Conservation (phyloP, 1,140 invertebrate genomes). For the Sitobion miscanthi region DNA sequence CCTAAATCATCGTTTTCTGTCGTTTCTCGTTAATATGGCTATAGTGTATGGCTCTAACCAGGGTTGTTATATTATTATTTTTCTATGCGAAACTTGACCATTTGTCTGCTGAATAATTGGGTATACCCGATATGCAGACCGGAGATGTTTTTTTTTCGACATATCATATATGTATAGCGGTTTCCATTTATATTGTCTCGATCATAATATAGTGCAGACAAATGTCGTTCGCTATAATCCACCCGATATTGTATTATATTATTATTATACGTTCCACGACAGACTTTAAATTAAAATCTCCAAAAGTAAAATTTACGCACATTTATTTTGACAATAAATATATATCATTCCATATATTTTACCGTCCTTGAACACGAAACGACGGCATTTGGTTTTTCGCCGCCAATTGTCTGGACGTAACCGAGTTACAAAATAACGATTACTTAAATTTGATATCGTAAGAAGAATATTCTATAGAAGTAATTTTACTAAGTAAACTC, state of each 20-base stretch:
- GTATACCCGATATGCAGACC: background rate
- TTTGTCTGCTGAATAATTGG: constrained; percentile 33
- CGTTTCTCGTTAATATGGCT: background rate
- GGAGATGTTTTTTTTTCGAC: background rate
- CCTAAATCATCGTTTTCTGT: constrained; percentile 27
- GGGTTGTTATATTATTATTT: background rate
- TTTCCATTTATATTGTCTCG: background rate
- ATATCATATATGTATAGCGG: background rate
- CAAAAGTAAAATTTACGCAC: constrained; percentile 4
- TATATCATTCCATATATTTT: background rate
- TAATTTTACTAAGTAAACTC: constrained; percentile 14
- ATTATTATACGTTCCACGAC: background rate
- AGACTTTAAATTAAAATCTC: constrained; percentile 17
- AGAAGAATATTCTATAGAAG: background rate
- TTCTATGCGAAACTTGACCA: constrained; percentile 24
- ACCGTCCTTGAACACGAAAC: background rate
- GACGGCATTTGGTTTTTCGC: background rate
- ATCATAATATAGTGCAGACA: background rate
- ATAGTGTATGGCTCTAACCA: background rate
- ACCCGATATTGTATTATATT: background rate
- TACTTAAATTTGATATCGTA: background rate
- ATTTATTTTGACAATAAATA: background rate
- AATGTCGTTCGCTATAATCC: background rate
- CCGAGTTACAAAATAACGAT: constrained; percentile 8
- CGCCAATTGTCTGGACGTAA: constrained; percentile 27